These are phyloP conservation scores for Cavia aperea DNA, from an alignment of 2,113 vertebrate genomes.

Conservation along the genomic window DNA sequence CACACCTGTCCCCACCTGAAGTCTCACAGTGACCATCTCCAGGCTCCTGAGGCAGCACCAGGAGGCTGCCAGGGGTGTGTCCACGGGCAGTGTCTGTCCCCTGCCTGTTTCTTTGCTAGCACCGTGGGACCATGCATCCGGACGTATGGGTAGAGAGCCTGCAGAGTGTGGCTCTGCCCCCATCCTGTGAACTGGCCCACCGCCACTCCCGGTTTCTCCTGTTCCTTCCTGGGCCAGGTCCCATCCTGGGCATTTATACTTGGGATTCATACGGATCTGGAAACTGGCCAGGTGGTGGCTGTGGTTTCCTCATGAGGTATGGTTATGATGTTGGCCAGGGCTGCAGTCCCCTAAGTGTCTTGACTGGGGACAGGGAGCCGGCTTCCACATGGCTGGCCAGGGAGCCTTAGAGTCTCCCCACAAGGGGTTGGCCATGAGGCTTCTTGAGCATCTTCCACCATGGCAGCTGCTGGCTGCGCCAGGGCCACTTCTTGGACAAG, in stretches of 20 bases:
- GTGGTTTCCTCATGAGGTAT: background rate
- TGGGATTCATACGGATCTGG: background rate
- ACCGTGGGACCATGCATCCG: background rate
- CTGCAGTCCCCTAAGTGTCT: background rate
- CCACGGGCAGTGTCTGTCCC: too few relatives aligned
- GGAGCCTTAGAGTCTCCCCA: fast-evolving
- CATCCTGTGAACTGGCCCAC: fast-evolving
- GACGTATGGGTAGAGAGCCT: fast-evolving
- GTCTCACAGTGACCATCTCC: background rate
- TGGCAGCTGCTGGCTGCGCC: background rate
- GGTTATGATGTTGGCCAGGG: background rate
- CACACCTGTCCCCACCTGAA: background rate
- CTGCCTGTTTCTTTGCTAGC: background rate
- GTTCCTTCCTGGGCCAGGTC: background rate
- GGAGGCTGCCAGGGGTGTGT: background rate
- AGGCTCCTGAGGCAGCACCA: background rate
- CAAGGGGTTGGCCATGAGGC: background rate
- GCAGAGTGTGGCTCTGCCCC: background rate
- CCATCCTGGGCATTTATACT: background rate
- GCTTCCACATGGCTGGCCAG: background rate
- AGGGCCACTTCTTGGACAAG: too few relatives aligned
- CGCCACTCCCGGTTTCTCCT: background rate
- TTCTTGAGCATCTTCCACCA: background rate
- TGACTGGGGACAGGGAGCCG: background rate
- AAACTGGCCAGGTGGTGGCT: background rate